Evolutionary conservation across 1,140 invertebrate species (phyloP).

Genomic region (Melanaphis sacchari): DNA sequence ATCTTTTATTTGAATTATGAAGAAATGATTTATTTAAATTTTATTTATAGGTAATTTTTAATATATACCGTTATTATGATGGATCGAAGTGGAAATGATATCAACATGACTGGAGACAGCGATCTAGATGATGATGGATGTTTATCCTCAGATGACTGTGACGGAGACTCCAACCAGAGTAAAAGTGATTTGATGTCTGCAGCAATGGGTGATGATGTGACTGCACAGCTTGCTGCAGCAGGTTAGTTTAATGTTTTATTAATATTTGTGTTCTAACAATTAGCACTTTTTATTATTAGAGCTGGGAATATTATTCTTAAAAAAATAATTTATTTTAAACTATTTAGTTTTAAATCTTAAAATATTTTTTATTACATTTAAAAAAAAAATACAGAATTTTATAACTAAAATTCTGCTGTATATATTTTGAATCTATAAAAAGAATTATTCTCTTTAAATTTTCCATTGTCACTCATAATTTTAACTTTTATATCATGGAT

Average conservation of each 20-base stretch:
- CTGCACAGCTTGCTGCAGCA: conserved; percentile 92
- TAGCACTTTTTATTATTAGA: conserved; percentile 18
- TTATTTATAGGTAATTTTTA: conserved; percentile 5
- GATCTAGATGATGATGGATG: conserved; percentile 78
- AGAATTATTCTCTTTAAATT: too few relatives aligned
- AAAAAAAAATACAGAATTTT: too few relatives aligned
- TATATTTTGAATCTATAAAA: too few relatives aligned
- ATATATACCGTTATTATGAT: neutral
- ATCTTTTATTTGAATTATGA: neutral
- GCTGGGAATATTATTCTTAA: too few relatives aligned
- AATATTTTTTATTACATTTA: too few relatives aligned
- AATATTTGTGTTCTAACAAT: conserved; percentile 65
- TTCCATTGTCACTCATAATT: too few relatives aligned
- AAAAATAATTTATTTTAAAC: too few relatives aligned
- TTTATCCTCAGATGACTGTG: conserved; percentile 65
- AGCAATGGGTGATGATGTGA: conserved; percentile 90
- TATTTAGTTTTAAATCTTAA: too few relatives aligned
- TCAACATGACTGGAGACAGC: conserved; percentile 59
- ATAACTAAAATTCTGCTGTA: too few relatives aligned
- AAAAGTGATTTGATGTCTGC: conserved; percentile 73
- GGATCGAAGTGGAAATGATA: conserved; percentile 56
- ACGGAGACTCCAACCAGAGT: conserved; percentile 63
- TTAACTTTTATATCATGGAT: too few relatives aligned
- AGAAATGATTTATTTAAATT: too few relatives aligned
- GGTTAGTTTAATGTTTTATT: conserved; percentile 72